Base-by-base conservation (phyloP, 2,797 vertebrate species). In the Mormyrus hasselquistii region DNA sequence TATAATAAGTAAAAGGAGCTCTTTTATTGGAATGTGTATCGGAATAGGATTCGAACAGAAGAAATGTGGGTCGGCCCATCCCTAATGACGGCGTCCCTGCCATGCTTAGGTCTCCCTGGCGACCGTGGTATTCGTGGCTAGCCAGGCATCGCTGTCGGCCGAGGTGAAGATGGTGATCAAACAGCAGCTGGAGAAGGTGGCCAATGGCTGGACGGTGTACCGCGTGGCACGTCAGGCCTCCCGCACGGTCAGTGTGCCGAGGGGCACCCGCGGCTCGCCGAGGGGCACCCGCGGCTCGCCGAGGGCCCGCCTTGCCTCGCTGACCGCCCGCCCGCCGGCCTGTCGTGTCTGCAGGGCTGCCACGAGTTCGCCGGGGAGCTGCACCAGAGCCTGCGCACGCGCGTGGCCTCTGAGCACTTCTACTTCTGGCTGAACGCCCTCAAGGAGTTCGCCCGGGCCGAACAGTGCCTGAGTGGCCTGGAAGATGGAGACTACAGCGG, bases 351-450 rank as follows among this genome's bases (percentile, higher is more conserved):
- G 22, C 93, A 99, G 98, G 98, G 99, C 86, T 99, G 98, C 92
- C 99, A 99, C 0, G 96, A 99, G 92, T 97, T 99, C 95, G 99
- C 97, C 92, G 96, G 97, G 50, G 98, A 99, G 89, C 96, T 99
- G 59, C 99, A 99, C 93, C 98, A 98, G 94, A 97, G 97, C 92
- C 94, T 99, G 92, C 96, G 99, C 91, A 99, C 99, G 12, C 97
- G 98, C 0, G 98, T 99, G 86, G 98, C 99, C 1, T 99, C 98
- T 0, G 98, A 99, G 88, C 99, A 99, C 93, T 99, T 99, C 94
- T 99, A 99, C 97, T 99, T 99, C 94, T 99, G 99, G 99, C 96
- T 99, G 79, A 99, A 99, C 93, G 97, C 98, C 92, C 95, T 99
- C 94, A 98, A 99, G 95, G 98, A 99, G 95, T 99, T 99, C 92